A percentile compares a stretch with the other conserved stretches of the same genome.
Evolutionary conservation across 2,113 vertebrate genomes (phyloP).

Genomic region (Aphyosemion australe): DNA sequence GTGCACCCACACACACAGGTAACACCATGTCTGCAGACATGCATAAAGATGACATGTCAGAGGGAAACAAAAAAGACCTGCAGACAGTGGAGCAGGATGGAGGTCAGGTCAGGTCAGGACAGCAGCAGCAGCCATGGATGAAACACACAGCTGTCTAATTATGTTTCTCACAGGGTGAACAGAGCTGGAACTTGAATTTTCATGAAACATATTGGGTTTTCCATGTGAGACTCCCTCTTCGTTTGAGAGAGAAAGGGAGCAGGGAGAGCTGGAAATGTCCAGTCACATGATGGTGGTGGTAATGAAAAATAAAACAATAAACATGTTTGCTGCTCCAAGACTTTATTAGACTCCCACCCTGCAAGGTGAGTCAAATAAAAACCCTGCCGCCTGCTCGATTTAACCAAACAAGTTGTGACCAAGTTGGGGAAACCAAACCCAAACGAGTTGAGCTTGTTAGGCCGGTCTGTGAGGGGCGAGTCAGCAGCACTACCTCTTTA

Average conservation of each 20-base stretch:
- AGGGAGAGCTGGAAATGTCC: constrained; percentile 18
- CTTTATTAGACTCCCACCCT: not conserved
- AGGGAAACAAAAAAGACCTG: constrained; percentile 11
- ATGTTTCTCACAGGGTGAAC: constrained; percentile 53
- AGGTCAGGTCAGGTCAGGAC: constrained; percentile 67
- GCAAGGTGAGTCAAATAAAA: not conserved
- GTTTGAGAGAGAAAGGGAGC: not conserved
- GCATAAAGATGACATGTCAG: not conserved
- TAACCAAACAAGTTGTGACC: constrained; percentile 62
- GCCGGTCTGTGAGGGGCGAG: constrained; percentile 78
- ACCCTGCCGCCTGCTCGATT: constrained; percentile 55
- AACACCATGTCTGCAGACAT: not conserved
- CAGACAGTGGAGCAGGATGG: constrained; percentile 17
- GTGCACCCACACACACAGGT: not conserved
- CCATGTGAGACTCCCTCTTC: constrained; percentile 12
- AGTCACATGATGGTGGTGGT: constrained; percentile 33
- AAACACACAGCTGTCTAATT: constrained; percentile 68
- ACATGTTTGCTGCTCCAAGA: not conserved
- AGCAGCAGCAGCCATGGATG: constrained; percentile 31
- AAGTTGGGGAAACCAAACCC: constrained; percentile 70
- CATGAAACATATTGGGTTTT: constrained; percentile 48
- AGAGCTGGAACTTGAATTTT: constrained; percentile 48
- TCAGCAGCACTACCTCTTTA: constrained; percentile 64
- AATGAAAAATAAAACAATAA: constrained; percentile 6
- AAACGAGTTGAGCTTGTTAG: constrained; percentile 77